Percentiles rank a stretch among this genome's conserved stretches.
Conservation (phyloP, 2,113 vertebrate species). For the Chloebia gouldiae region DNA sequence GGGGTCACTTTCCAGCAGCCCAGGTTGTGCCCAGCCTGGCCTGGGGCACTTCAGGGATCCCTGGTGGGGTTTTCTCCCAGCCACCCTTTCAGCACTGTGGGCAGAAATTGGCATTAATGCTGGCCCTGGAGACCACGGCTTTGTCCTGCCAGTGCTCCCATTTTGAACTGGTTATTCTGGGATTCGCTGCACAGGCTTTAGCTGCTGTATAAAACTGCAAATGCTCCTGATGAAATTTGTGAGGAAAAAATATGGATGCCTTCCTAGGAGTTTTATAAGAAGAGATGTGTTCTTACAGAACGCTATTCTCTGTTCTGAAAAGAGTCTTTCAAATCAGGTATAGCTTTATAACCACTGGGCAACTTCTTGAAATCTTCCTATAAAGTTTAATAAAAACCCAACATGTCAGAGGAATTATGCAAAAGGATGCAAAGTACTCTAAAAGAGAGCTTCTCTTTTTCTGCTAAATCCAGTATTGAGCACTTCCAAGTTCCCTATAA, state of each 20-base stretch:
- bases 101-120: neutral
- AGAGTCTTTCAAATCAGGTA: neutral
- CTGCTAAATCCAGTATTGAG: neutral
- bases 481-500: neutral
- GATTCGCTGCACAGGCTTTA: neutral
- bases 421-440: neutral
- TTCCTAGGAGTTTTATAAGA: neutral
- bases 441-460: neutral
- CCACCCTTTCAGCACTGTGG: fast-evolving
- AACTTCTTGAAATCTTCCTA: neutral
- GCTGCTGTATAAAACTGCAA: neutral
- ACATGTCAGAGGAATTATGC: neutral
- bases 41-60: neutral
- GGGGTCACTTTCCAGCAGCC: fast-evolving
- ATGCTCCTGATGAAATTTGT: neutral
- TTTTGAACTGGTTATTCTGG: neutral
- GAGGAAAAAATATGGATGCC: neutral
- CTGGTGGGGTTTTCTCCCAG: neutral
- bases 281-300: neutral
- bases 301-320: neutral
- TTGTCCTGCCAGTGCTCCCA: neutral
- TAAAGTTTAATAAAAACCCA: neutral
- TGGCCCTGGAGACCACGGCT: neutral
- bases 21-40: fast-evolving
- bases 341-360: neutral